Evolutionary conservation across 2,888 invertebrate species (phyloP).

Genomic region (Gisinianus flammeolus): DNA sequence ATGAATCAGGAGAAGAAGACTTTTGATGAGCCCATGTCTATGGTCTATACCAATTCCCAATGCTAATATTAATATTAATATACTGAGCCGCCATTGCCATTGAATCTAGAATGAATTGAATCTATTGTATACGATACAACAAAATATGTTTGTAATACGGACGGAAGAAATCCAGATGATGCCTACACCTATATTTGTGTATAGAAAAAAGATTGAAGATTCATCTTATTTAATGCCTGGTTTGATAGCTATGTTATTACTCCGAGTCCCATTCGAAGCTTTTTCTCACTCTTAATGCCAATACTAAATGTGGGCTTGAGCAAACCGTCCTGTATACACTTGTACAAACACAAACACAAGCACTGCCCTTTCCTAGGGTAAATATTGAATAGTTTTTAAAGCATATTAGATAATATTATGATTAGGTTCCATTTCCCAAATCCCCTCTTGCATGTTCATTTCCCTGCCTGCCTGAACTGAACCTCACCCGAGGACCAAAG

Average conservation of each 20-base stretch:
- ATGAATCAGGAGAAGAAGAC: no score
- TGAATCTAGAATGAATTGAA: no score
- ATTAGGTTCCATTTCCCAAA: slow-evolving; percentile 32
- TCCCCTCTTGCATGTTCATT: slow-evolving; percentile 11
- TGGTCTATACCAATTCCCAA: no score
- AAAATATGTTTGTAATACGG: no score
- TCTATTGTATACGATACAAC: no score
- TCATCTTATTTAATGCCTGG: slow-evolving; percentile 8
- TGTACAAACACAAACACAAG: background rate
- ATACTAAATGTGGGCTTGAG: background rate
- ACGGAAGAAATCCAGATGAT: background rate
- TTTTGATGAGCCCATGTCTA: no score
- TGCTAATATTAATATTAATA: no score
- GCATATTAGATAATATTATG: slow-evolving; percentile 25
- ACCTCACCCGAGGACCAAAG: background rate
- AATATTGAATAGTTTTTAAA: slow-evolving; percentile 37
- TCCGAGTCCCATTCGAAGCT: background rate
- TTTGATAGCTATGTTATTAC: slow-evolving; percentile 21
- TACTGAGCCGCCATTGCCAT: no score
- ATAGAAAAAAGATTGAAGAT: background rate
- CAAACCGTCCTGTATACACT: background rate
- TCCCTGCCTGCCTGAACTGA: background rate
- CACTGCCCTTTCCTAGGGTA: slow-evolving; percentile 1
- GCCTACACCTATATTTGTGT: background rate
- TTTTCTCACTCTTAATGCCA: background rate